Percentiles rank a stretch among this genome's conserved stretches.
These are phyloP conservation scores for Ptyas mucosa DNA, from an alignment of 2,113 vertebrate genomes.

Conservation along the genomic window DNA sequence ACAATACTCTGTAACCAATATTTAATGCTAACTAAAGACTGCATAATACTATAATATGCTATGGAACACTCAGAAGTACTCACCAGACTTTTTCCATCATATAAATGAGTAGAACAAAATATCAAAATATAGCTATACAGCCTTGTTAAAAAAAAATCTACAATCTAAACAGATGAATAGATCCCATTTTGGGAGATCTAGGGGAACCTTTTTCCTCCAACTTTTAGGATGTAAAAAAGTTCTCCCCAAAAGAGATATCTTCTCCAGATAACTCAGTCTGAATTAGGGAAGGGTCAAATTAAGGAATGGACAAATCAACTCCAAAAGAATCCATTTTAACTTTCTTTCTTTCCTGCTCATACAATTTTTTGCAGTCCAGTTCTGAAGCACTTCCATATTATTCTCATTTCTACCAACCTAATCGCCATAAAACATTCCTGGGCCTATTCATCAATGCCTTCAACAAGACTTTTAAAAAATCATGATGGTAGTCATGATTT, in stretches of 20 bases:
- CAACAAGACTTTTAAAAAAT: not conserved
- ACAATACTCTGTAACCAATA: not conserved
- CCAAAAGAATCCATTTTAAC: not conserved
- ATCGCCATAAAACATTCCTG: not conserved
- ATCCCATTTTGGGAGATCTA: not conserved
- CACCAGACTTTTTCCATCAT: not conserved
- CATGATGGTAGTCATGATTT: not conserved
- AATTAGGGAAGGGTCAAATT: not conserved
- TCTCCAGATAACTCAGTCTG: not conserved
- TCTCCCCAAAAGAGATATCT: not conserved
- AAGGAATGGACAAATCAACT: no score
- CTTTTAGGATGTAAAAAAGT: not conserved
- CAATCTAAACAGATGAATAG: not conserved
- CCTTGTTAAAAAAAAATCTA: not conserved
- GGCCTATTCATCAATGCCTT: not conserved
- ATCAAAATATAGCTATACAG: not conserved
- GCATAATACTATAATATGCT: not conserved
- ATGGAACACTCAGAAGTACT: not conserved
- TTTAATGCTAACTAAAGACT: not conserved
- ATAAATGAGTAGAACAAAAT: not conserved
- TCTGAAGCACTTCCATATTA: not conserved
- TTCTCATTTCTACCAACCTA: not conserved
- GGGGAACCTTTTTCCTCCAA: not conserved
- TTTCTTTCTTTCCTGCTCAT: not conserved
- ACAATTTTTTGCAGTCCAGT: not conserved